A percentile compares a stretch with the other conserved stretches of the same genome.
Conservation (phyloP, 2,888 invertebrate species). For the Endomychus coccineus region DNA sequence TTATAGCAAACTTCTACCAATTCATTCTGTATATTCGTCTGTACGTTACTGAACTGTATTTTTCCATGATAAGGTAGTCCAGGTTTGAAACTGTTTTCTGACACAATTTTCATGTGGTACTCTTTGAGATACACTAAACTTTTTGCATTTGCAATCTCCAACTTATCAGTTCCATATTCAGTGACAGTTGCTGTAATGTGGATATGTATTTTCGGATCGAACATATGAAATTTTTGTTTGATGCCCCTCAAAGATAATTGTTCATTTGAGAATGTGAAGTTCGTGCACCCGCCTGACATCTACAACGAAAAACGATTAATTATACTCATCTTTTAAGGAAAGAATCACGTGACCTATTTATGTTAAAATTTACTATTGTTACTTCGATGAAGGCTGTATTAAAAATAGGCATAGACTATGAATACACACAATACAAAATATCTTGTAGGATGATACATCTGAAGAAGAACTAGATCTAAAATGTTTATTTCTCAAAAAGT, state of each 20-base stretch:
- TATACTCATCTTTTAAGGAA: background rate
- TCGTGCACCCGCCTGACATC: slow-evolving; percentile 37
- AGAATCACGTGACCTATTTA: background rate
- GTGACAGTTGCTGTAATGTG: slow-evolving; percentile 42
- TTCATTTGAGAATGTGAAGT: slow-evolving; percentile 28
- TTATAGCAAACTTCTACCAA: slow-evolving; percentile 39
- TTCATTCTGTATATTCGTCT: slow-evolving; percentile 26
- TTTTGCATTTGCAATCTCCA: slow-evolving; percentile 55
- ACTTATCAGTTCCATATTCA: slow-evolving; percentile 58
- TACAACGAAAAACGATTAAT: slow-evolving; percentile 20
- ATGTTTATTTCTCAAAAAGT: too few relatives aligned
- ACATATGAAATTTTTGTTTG: slow-evolving; percentile 19
- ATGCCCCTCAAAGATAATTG: slow-evolving; percentile 26
- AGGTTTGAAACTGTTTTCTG: slow-evolving; percentile 57
- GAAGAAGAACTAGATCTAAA: too few relatives aligned
- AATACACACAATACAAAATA: too few relatives aligned
- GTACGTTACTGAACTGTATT: slow-evolving; percentile 39
- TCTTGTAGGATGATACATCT: slow-evolving; percentile 5
- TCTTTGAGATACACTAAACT: slow-evolving; percentile 52
- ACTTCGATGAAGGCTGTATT: too few relatives aligned
- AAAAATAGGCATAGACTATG: too few relatives aligned
- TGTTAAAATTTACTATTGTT: background rate
- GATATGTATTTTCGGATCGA: slow-evolving; percentile 28
- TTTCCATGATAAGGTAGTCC: slow-evolving; percentile 65
- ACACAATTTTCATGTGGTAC: slow-evolving; percentile 52